Conservation (phyloP, 2,113 vertebrate species). For the Ivindomyrus marchei region DNA sequence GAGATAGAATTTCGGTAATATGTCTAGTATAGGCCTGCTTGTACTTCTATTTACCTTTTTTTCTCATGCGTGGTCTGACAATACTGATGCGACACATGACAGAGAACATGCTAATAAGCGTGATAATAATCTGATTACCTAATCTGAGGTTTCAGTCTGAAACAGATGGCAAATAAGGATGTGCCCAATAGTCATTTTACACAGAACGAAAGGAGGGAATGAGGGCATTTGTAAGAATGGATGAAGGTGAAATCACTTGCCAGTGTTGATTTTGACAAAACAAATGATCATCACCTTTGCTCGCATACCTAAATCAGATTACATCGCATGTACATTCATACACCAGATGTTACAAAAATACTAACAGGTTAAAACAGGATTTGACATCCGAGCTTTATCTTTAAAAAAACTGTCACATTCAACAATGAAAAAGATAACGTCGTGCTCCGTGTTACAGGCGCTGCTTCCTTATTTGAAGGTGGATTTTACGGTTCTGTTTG, state of each 20-base stretch:
- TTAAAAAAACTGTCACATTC: not conserved
- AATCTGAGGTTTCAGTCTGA: not conserved
- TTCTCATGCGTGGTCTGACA: not conserved
- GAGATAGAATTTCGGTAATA: not conserved
- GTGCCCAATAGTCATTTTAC: not conserved
- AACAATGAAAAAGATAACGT: not conserved
- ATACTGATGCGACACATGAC: not conserved
- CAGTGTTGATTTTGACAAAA: not conserved
- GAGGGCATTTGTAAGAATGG: not conserved
- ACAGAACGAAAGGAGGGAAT: not conserved
- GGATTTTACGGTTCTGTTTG: not conserved
- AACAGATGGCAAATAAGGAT: not conserved
- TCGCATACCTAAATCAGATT: not conserved
- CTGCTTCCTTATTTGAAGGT: not conserved
- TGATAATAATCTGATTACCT: not conserved
- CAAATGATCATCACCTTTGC: not conserved
- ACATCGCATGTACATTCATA: not conserved
- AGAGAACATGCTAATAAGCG: not conserved
- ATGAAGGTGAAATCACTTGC: not conserved
- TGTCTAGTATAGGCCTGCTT: not conserved
- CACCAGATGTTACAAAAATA: not conserved
- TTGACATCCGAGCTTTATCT: not conserved
- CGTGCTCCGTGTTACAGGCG: not conserved
- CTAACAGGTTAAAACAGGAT: not conserved
- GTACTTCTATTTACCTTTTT: not conserved